Conservation (phyloP, 2,888 invertebrate genomes). For the Phortica okadai region DNA sequence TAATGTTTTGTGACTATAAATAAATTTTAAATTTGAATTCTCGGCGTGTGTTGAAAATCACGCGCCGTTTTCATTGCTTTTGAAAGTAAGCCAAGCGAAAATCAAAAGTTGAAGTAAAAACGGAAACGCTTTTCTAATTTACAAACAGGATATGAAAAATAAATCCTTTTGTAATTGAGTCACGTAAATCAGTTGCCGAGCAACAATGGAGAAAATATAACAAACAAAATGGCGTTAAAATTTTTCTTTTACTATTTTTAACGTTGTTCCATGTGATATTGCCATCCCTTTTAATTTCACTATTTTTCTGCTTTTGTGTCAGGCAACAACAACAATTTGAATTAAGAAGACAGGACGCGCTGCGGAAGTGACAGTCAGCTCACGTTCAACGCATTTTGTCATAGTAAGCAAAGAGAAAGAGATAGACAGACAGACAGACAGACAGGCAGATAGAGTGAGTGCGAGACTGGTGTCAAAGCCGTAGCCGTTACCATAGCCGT, state of each 20-base stretch:
- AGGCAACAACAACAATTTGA: neutral
- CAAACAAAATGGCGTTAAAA: constrained; percentile 31
- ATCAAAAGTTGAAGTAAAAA: neutral
- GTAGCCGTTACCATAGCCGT: no score
- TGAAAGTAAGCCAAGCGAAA: neutral
- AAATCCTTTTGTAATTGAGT: constrained; percentile 70
- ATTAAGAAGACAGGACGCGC: neutral
- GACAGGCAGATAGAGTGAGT: constrained; percentile 32
- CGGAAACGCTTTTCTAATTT: constrained; percentile 43
- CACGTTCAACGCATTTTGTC: neutral
- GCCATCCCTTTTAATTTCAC: neutral
- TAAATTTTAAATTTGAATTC: neutral
- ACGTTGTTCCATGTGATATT: neutral
- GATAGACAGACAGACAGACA: constrained; percentile 20
- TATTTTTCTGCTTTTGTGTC: neutral
- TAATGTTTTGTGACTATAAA: neutral
- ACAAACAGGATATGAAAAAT: constrained; percentile 46
- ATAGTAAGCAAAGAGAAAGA: neutral
- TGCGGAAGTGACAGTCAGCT: neutral
- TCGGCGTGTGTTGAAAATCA: neutral
- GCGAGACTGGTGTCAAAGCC: neutral
- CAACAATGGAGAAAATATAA: constrained; percentile 24
- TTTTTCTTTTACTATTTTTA: constrained; percentile 46
- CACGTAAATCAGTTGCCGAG: constrained; percentile 64
- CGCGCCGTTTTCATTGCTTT: neutral